Evolutionary conservation across 2,888 invertebrate genomes (phyloP), one percentile per base, ranked within the genome.

Genomic region (Sesia apiformis): DNA sequence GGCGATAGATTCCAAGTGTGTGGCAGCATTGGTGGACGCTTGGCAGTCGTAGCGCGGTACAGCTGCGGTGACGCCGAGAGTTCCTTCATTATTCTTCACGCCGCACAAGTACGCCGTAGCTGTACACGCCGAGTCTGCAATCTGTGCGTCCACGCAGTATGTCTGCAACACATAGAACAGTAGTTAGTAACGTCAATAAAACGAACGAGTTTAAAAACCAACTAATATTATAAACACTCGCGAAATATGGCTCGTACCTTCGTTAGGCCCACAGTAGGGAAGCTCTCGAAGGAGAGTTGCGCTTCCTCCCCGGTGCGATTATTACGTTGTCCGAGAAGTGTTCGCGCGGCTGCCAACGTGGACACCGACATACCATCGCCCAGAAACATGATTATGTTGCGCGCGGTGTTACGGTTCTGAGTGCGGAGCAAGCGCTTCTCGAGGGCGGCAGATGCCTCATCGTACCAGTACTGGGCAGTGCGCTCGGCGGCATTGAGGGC

Each of bases 361-460:
- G 93, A 87, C 53, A 94, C 78, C 23, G 94, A 93, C 94, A 95
- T 94, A 49, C 94, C 95, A 74, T 95, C 95, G 4, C 94, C 95
- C 57, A 95, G 74, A 74, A 94, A 94, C 74, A 94, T 81, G 52
- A 95, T 92, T 5, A 94, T 81, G 76, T 94, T 94, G 52, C 74
- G 71, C 49, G 78, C 82, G 4, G 8, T 55, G 53, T 51, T 52
- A 42, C 40, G 51, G 55, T 57, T 8, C 61, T 74, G 52, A 55
- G 81, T 57, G 53, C 74, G 75, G 41, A 70, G 65, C 57, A 81
- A 63, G 55, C 90, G 83, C 52, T 73, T 67, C 5, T 67, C 63
- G 42, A 92, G 74, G 3, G 70, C 83, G 4, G 74, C 72, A 53
- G 79, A 78, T 0, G 90, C 92, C 55, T 90, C 69, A 0, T 63